Evolutionary conservation across 37 sponge, comb jelly and placozoan species (phyloP), one percentile per base, ranked within the genome.

Genomic region (Dysidea cf. avara): DNA sequence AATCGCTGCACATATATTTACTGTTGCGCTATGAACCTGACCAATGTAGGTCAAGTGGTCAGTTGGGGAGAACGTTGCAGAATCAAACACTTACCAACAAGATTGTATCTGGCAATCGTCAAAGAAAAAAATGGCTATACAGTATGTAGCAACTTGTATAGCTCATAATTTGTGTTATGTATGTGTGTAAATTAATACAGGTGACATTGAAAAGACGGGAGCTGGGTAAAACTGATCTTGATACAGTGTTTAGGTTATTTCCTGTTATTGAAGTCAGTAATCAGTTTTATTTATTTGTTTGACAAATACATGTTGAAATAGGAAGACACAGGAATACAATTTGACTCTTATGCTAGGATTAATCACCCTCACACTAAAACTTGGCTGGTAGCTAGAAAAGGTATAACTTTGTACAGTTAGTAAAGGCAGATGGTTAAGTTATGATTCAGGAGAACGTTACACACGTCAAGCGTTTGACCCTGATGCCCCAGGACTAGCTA

Each of bases 1-100:
- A n/a, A n/a, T n/a, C n/a, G n/a, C n/a, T n/a, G n/a, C n/a, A n/a
- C n/a, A n/a, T n/a, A n/a, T n/a, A n/a, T n/a, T n/a, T n/a, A n/a
- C n/a, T n/a, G n/a, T n/a, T n/a, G n/a, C n/a, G n/a, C n/a, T n/a
- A n/a, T n/a, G n/a, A n/a, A n/a, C n/a, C n/a, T n/a, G n/a, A n/a
- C n/a, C n/a, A n/a, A n/a, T n/a, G n/a, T n/a, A 69, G 90, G 90
- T 66, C 78, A 85, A 16, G 72, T 63, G 9, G 43, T 87, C 13
- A 39, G 16, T 26, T 92, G 88, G 88, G 83, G 67, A 6, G 87
- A 87, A 61, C 68, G 84, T 2, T 82, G 84, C 61, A 57, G 93
- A 1, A 68, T 92, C 33, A 86, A 68, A 34, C 93, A 92, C 55
- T 53, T 92, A 39, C 65, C 75, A 16, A 92, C 93, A 9, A 78